Evolutionary conservation across 2,797 vertebrate species (phyloP).

Genomic region (Onychomys arenicola): DNA sequence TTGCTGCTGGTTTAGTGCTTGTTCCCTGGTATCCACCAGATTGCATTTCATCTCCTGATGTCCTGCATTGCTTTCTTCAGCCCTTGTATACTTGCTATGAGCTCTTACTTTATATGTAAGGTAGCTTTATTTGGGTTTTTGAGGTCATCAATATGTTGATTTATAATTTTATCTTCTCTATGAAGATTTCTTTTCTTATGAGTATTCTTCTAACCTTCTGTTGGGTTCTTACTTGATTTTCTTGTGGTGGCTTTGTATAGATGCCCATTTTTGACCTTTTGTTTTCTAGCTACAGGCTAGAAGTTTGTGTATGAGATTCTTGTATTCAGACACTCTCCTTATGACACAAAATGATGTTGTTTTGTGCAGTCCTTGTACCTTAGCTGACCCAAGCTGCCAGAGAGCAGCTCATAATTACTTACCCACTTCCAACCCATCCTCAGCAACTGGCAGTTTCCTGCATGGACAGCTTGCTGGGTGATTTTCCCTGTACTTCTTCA

Average conservation of each 20-base stretch:
- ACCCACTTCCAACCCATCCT: not conserved
- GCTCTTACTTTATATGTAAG: slow-evolving; percentile 43
- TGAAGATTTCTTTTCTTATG: not conserved
- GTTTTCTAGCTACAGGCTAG: not conserved
- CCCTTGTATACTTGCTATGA: slow-evolving; percentile 45
- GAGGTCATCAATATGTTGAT: not conserved
- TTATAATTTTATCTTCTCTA: slow-evolving; percentile 7
- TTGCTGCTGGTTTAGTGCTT: slow-evolving; percentile 18
- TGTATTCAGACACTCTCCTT: not conserved
- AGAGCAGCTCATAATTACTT: not conserved
- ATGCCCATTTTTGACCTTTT: not conserved
- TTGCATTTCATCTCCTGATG: not conserved
- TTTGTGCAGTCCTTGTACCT: not conserved
- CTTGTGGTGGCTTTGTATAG: not conserved
- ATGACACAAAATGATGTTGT: not conserved
- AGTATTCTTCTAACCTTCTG: not conserved
- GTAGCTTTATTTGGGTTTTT: slow-evolving; percentile 17
- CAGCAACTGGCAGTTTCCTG: not conserved
- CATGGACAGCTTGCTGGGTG: not conserved
- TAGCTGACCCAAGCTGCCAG: not conserved
- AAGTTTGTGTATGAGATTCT: not conserved
- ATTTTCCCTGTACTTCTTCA: not conserved
- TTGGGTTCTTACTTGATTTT: slow-evolving; percentile 14
- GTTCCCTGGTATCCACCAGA: not conserved
- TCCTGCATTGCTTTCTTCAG: not conserved